phyloP scores from a whole-genome alignment of 2,797 vertebrate species.

The Danio tinwini region DNA sequence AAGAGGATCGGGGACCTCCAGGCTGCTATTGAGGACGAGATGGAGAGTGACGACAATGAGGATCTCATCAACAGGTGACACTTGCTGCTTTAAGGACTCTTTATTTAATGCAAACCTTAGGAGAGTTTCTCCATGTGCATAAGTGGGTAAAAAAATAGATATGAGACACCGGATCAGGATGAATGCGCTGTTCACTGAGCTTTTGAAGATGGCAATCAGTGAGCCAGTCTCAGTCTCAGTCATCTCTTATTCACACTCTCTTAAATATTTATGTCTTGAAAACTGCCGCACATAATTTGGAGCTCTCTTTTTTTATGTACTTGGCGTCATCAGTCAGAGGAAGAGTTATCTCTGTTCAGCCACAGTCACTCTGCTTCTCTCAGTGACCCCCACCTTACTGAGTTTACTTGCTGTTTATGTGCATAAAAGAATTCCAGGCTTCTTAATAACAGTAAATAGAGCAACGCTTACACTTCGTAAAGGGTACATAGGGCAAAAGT shows the following conservation, averaged over 20 bases:
- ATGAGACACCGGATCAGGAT: slow-evolving; percentile 16
- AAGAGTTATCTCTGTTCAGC: slow-evolving; percentile 30
- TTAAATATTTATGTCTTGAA: slow-evolving; percentile 51
- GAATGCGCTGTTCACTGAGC: slow-evolving; percentile 38
- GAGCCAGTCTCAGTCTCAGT: slow-evolving; percentile 37
- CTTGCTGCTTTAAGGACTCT: background rate
- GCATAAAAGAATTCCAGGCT: background rate
- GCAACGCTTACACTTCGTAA: background rate
- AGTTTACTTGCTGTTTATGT: slow-evolving; percentile 18
- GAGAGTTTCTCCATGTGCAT: background rate
- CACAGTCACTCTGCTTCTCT: slow-evolving; percentile 9
- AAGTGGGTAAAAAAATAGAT: background rate
- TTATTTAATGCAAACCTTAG: background rate
- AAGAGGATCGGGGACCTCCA: slow-evolving; percentile 98
- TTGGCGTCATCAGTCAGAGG: slow-evolving; percentile 36
- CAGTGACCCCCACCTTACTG: slow-evolving; percentile 11
- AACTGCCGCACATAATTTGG: slow-evolving; percentile 58
- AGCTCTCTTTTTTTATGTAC: slow-evolving; percentile 31
- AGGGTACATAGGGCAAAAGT: slow-evolving; percentile 14
- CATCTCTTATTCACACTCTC: slow-evolving; percentile 58
- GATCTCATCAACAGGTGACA: slow-evolving; percentile 95
- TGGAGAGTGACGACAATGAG: slow-evolving; percentile 98
- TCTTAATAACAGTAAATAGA: slow-evolving; percentile 12
- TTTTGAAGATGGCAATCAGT: slow-evolving; percentile 47
- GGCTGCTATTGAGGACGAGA: slow-evolving; percentile 97